Conservation (phyloP, 2,113 vertebrate species). For the Pelvicachromis taeniatus region DNA sequence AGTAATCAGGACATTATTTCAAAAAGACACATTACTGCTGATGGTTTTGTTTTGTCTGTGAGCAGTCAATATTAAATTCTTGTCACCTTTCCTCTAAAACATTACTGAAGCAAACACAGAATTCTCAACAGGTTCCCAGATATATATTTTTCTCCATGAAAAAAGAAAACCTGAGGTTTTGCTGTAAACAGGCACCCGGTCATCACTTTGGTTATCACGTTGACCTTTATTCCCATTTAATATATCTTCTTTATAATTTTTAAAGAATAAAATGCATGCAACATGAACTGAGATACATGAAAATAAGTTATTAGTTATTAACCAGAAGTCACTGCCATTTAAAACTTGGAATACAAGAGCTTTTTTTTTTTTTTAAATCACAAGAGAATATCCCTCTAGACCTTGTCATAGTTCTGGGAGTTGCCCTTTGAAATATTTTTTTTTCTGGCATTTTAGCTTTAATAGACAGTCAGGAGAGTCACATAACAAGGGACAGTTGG, state of each 20-base stretch:
- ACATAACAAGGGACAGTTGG: neutral
- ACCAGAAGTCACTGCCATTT: neutral
- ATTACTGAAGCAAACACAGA: neutral
- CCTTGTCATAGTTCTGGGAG: neutral
- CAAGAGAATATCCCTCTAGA: neutral
- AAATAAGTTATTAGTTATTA: neutral
- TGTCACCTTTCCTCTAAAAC: neutral
- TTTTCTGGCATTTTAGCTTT: constrained; percentile 18
- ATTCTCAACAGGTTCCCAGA: neutral
- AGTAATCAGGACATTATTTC: neutral
- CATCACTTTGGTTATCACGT: neutral
- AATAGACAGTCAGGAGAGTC: neutral
- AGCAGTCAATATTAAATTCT: neutral
- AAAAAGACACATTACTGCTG: neutral
- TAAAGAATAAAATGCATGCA: neutral
- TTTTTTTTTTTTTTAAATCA: neutral
- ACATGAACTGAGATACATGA: neutral
- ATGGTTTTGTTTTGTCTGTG: neutral
- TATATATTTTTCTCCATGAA: neutral
- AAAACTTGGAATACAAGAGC: neutral
- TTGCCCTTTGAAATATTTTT: constrained; percentile 8
- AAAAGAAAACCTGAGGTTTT: neutral
- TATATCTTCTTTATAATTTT: neutral
- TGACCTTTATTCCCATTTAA: neutral
- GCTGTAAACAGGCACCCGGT: neutral